These are phyloP conservation scores for Drosophila pachea DNA, from an alignment of 1,140 invertebrate genomes.

Conservation along the genomic window DNA sequence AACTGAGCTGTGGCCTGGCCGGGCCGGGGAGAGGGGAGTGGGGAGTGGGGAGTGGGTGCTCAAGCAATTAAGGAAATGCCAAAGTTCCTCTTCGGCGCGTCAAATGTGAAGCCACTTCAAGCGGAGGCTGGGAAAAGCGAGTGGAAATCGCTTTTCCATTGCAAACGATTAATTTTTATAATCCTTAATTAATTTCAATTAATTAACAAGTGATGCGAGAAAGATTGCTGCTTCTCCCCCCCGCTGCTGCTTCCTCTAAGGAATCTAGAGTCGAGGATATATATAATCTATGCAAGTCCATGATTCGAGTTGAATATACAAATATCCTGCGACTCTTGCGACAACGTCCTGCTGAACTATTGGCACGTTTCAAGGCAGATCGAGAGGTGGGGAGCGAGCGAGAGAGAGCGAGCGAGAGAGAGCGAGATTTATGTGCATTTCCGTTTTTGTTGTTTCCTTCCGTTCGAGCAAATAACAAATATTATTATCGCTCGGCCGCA, in stretches of 20 bases:
- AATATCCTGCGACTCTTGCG: too few relatives aligned
- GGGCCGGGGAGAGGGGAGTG: not conserved
- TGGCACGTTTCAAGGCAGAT: constrained; percentile 8
- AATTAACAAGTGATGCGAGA: too few relatives aligned
- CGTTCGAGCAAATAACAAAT: constrained; percentile 79
- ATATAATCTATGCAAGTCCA: too few relatives aligned
- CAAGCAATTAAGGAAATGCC: not conserved
- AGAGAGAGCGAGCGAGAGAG: not conserved
- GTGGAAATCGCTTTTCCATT: too few relatives aligned
- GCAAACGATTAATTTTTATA: too few relatives aligned
- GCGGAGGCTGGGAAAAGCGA: too few relatives aligned
- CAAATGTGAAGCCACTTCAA: constrained; percentile 8
- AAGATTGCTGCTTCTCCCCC: too few relatives aligned
- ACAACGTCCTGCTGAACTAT: constrained; percentile 9
- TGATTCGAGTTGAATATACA: too few relatives aligned
- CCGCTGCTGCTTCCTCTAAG: too few relatives aligned
- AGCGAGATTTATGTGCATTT: constrained; percentile 78
- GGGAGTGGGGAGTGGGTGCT: not conserved
- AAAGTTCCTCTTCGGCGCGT: constrained; percentile 2
- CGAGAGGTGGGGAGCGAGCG: not conserved
- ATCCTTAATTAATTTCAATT: too few relatives aligned
- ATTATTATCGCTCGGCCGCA: constrained; percentile 77
- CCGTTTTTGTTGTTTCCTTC: constrained; percentile 74
- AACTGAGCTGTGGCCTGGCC: not conserved
- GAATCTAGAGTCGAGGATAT: too few relatives aligned